Base-by-base conservation (phyloP, 2,888 invertebrate genomes). In the Cephonodes hylas region DNA sequence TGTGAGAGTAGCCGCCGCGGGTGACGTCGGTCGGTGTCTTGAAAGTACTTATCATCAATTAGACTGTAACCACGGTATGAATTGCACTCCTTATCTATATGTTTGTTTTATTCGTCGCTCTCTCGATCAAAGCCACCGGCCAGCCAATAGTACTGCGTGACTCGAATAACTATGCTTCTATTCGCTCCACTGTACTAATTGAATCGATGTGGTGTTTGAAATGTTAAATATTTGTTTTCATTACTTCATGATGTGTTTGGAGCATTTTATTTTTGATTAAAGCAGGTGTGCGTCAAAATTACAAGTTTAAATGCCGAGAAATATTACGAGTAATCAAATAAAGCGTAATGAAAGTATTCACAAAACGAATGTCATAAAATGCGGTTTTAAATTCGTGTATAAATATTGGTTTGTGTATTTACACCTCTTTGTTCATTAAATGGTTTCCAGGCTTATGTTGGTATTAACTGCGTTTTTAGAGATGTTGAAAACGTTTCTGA, bases 211-310 rank as follows among this genome's bases (percentile, higher is more conserved):
- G 72, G 76, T 79, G 78, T 79, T 77, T 73, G 64, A 69, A 72
- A 71, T 69, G 73, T 75, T 81, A 78, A 76, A 79, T 77, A 83
- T 85, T 85, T 76, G 80, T 81, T 84, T 80, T 83, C 80, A 83
- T 86, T 81, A 80, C 80, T 77, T 73, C 77, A 75, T 74, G n/a
- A 48, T 62, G 61, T 65, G 65, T 57, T 61, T 46, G 38, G 62
- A 61, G 25, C 56, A 60, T 59, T 59, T 59, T 59, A 59, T 59
- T 59, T 44, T 31, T 45, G 18, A 18, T 31, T 15, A 13, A 13
- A 15, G 8, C 20, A 46, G 31, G 18, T 53, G 18, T 3, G 15
- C 27, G 3, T 1, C 27, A 8, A 27, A 53, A 31, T 18, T 18
- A 53, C 3, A 7, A n/a, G 3, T 18, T 27, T 15, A 8, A 5